Base-by-base conservation (phyloP, 2,113 vertebrate genomes). In the Mesitornis unicolor region DNA sequence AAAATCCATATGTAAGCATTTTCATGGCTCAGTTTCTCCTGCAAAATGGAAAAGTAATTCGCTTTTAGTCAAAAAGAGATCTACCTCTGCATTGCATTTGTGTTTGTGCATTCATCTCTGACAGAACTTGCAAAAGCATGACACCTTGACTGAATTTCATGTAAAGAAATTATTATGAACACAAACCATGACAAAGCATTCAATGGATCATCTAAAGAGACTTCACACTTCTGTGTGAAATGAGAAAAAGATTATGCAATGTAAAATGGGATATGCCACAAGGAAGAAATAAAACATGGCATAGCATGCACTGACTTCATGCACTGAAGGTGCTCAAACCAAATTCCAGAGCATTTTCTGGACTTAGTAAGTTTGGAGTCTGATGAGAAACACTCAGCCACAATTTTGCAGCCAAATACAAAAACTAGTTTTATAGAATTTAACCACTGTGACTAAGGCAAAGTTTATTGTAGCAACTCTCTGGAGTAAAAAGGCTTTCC, bases 11-110 rank as follows among this genome's bases (percentile, higher is more conserved):
- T 31, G 40, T 25, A 59, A 89, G 56, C 50, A 77, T 84, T 96
- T 95, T 59, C 79, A 86, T 12, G 13, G 38, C 47, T 94, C 67
- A 77, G 21, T 70, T 76, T 84, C 73, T 79, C 45, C 61, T 2
- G 1, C 10, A 35, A 88, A 95, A 83, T n/a, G 82, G 95, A 90
- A 96, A 95, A 93, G 21, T 33, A 79, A 90, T 80, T 95, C 29
- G 10, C 5, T 53, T 56, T 76, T 26, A 45, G 16, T 65, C 45
- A 65, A 82, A 92, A 50, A 11, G 26, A 61, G 35, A 40, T 31
- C 6, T 31, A 28, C 7, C 90, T 69, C 40, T n/a, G 3, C 25
- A 60, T 21, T 50, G 20, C 21, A 38, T 54, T 81, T 69, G 9
- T 53, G 48, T 77, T 89, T 87, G 17, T 61, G n/a, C 19, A 64